A percentile compares a stretch with the other conserved stretches of the same genome.
These are phyloP conservation scores for Chiloscyllium punctatum DNA, from an alignment of 2,797 vertebrate genomes.

Conservation along the genomic window DNA sequence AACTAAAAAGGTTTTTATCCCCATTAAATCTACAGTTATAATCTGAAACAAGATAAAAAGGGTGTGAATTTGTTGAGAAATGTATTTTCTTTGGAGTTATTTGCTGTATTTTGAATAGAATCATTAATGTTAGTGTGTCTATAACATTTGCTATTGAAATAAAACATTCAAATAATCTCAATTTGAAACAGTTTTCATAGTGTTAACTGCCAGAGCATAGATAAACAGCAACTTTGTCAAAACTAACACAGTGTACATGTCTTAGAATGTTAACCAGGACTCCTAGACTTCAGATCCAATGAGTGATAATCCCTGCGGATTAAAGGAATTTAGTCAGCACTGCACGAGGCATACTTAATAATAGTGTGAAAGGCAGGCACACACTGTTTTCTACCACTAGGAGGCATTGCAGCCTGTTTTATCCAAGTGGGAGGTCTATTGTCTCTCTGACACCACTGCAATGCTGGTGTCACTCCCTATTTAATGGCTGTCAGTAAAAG, in stretches of 20 bases:
- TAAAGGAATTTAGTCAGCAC: constrained; percentile 19
- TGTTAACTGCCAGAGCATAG: not conserved
- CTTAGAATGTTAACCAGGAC: constrained; percentile 18
- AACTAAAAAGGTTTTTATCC: not conserved
- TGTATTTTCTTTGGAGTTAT: not conserved
- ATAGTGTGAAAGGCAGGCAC: not conserved
- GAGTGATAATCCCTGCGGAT: not conserved
- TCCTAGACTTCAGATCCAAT: constrained; percentile 24
- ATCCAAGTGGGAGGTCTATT: constrained; percentile 43
- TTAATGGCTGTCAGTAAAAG: constrained; percentile 86
- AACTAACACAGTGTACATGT: not conserved
- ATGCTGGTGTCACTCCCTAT: constrained; percentile 73
- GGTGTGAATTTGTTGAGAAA: not conserved
- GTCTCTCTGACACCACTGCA: constrained; percentile 51
- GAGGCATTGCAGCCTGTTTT: constrained; percentile 65
- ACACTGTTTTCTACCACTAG: constrained; percentile 52
- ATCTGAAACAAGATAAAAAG: not conserved
- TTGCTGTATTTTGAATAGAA: not conserved
- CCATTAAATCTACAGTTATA: not conserved
- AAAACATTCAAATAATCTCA: not conserved
- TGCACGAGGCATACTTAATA: not conserved
- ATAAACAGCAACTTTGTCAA: constrained; percentile 11
- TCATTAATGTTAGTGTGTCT: not conserved
- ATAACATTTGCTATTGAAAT: not conserved
- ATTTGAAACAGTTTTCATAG: not conserved